phyloP scores from a whole-genome alignment of 2,797 vertebrate genomes.

The Urophycis tenuis region DNA sequence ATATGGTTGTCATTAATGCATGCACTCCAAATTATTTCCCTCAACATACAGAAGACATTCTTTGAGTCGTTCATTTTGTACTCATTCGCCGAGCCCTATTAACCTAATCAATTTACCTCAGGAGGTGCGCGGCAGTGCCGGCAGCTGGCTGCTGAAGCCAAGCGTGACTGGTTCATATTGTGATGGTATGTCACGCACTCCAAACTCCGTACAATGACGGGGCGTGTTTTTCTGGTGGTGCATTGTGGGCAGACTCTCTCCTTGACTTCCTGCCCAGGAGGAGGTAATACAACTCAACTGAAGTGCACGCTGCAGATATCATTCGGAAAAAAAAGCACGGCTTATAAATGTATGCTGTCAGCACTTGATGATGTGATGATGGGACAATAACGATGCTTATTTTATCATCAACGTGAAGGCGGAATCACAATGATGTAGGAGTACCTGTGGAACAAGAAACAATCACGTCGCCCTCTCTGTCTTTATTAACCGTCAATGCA shows the following conservation, averaged over 20 bases:
- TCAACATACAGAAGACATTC: slow-evolving; percentile 13
- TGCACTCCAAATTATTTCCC: slow-evolving; percentile 6
- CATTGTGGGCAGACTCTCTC: slow-evolving; percentile 8
- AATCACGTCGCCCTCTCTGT: background rate
- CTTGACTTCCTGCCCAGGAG: slow-evolving; percentile 12
- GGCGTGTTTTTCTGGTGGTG: background rate
- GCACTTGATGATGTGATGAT: background rate
- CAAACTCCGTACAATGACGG: slow-evolving; percentile 2
- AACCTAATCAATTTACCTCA: slow-evolving; percentile 15
- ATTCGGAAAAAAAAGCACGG: background rate
- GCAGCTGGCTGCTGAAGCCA: background rate
- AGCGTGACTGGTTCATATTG: slow-evolving; percentile 19
- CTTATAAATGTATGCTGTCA: background rate
- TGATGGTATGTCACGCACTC: slow-evolving; percentile 16
- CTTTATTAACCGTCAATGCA: background rate
- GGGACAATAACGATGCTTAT: background rate
- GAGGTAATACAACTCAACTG: slow-evolving; percentile 65
- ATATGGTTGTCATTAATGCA: slow-evolving; percentile 1
- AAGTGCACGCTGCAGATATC: slow-evolving; percentile 30
- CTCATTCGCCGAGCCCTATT: slow-evolving; percentile 11
- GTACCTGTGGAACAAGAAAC: background rate
- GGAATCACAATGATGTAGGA: background rate
- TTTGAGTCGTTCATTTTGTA: slow-evolving; percentile 6
- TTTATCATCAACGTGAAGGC: background rate
- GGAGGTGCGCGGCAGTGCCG: slow-evolving; percentile 17